phyloP scores from a whole-genome alignment of 2,888 invertebrate species.

The Amphipyra tragopoginis region DNA sequence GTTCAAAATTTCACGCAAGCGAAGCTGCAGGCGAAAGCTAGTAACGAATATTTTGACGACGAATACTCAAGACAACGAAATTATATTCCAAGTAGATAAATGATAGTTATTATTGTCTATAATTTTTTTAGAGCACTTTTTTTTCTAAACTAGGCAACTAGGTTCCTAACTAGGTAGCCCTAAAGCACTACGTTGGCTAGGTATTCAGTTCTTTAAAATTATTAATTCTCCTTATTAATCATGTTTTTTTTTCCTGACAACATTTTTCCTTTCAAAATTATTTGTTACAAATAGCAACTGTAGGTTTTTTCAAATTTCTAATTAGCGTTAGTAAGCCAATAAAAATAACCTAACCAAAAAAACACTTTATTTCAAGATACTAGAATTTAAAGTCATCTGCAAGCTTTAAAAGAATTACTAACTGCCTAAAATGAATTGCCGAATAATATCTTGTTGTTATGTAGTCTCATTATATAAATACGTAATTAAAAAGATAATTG shows the following conservation, averaged over 20 bases:
- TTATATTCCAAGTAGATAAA: slow-evolving; percentile 32
- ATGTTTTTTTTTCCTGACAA: background rate
- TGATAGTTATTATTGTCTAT: no score
- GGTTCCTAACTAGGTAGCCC: no score
- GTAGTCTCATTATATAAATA: background rate
- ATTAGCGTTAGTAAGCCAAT: background rate
- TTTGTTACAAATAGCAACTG: no score
- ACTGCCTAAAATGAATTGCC: background rate
- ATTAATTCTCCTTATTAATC: background rate
- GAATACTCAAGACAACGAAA: slow-evolving; percentile 20
- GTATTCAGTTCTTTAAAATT: no score
- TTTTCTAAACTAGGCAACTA: no score
- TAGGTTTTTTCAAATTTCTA: background rate
- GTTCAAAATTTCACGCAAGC: no score
- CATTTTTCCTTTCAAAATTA: background rate
- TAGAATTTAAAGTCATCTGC: background rate
- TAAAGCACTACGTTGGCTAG: no score
- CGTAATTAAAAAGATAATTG: background rate
- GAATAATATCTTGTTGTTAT: slow-evolving; percentile 10
- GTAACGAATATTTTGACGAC: slow-evolving; percentile 7
- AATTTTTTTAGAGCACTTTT: no score
- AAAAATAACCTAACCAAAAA: background rate
- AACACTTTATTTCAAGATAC: background rate
- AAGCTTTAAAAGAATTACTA: background rate
- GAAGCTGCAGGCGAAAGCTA: no score